A percentile compares a stretch with the other conserved stretches of the same genome.
Evolutionary conservation across 2,113 vertebrate species (phyloP).

Genomic region (Lonchura striata): DNA sequence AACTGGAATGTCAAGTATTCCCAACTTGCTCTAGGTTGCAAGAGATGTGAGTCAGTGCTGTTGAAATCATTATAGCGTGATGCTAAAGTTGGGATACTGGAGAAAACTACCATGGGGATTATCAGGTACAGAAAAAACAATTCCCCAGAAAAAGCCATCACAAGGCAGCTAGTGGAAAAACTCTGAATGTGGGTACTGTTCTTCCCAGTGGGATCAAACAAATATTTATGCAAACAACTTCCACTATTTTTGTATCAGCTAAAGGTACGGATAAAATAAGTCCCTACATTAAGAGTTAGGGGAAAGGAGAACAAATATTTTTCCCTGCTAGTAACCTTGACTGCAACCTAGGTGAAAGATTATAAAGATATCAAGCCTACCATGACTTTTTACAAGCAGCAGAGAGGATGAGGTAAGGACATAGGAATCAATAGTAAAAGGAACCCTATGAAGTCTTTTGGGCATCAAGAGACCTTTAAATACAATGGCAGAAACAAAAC

Average conservation of each 20-base stretch:
- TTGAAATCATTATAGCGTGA: slow-evolving; percentile 4
- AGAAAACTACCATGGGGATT: not conserved
- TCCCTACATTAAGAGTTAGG: not conserved
- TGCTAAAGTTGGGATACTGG: slow-evolving; percentile 10
- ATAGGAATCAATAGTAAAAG: not conserved
- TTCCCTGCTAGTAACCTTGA: not conserved
- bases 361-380: not conserved
- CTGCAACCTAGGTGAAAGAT: not conserved
- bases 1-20: slow-evolving; percentile 50
- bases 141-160: not conserved
- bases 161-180: not conserved
- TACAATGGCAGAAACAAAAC: not conserved
- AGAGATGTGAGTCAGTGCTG: not conserved
- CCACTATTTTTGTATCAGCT: not conserved
- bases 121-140: not conserved
- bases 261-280: not conserved
- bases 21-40: slow-evolving; percentile 21
- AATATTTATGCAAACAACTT: not conserved
- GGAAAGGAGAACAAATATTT: not conserved
- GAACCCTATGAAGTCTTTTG: not conserved
- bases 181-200: not conserved
- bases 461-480: not conserved
- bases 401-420: not conserved
- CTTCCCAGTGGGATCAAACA: not conserved
- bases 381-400: not conserved